Evolutionary conservation across 2,113 vertebrate species (phyloP), one percentile per base, ranked within the genome.

Genomic region (Hyla sarda): DNA sequence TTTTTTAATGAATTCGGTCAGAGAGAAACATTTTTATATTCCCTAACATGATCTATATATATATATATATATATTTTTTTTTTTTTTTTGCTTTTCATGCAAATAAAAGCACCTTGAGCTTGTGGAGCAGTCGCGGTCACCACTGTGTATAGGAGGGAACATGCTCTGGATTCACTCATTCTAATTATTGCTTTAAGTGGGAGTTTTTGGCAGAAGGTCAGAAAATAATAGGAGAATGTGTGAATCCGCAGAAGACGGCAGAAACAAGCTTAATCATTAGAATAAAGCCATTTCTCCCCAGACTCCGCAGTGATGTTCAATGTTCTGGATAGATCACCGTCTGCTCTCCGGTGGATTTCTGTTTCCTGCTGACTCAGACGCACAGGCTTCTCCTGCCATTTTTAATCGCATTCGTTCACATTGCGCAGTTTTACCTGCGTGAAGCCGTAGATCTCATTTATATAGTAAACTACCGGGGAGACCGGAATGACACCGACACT

Each of bases 151-250:
- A 91, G 90, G 92, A 92, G 87, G 89, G 94, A 89, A 90, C 93
- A 92, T 94, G 93, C 89, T 92, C 90, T 94, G 94, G 93, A 94
- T 94, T 93, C 92, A 92, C 92, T 94, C 93, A 93, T 94, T 94
- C 94, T 93, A 95, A 94, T 95, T 95, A 95, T 94, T 94, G 92
- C 93, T 93, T 92, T 92, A 95, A 94, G 94, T 94, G 90, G 93
- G 95, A 93, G 94, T 90, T 93, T 95, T 94, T 93, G 95, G 93
- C 94, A 92, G 90, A 89, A 92, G 95, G 93, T 95, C 94, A 94
- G 92, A 88, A 94, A 95, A 95, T 95, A 95, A 96, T 93, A 93
- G 92, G 92, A 94, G 93, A 95, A 94, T 91, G 93, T 94, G 93
- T 94, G 94, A 95, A 93, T 95, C 90, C 94, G 92, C 90, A 91